A percentile compares a stretch with the other conserved stretches of the same genome.
Conservation (phyloP, 2,113 vertebrate genomes). For the Glaucomys volans region DNA sequence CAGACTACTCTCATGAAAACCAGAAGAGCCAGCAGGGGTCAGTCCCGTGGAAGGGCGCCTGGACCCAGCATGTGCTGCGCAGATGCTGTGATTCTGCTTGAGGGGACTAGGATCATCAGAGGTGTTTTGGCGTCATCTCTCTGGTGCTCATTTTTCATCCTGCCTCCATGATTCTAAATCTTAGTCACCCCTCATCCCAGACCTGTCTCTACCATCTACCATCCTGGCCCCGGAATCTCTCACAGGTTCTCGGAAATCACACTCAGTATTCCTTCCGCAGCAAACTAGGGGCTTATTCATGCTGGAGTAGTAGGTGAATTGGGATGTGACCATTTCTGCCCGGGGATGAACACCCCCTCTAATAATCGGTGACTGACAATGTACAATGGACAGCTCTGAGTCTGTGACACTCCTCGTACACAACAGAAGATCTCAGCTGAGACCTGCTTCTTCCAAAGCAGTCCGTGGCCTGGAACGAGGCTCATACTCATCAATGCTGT, state of each 20-base stretch:
- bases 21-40: not conserved
- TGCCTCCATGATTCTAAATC: not conserved
- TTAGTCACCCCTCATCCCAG: no score
- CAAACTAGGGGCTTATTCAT: not conserved
- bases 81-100: not conserved
- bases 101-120: not conserved
- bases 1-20: not conserved
- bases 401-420: not conserved
- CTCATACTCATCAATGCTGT: not conserved
- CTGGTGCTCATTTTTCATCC: not conserved
- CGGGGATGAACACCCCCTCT: not conserved
- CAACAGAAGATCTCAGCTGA: not conserved
- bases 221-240: not conserved
- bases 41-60: not conserved
- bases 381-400: not conserved
- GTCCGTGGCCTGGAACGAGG: not conserved
- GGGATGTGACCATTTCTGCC: not conserved
- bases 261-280: not conserved
- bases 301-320: not conserved
- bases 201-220: not conserved
- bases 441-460: not conserved
- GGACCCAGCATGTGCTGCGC: accelerated
- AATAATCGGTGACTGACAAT: no score
- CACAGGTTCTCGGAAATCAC: not conserved
- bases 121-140: not conserved